These are phyloP conservation scores for Melipona beecheii DNA, from an alignment of 2,888 invertebrate species.

Conservation along the genomic window DNA sequence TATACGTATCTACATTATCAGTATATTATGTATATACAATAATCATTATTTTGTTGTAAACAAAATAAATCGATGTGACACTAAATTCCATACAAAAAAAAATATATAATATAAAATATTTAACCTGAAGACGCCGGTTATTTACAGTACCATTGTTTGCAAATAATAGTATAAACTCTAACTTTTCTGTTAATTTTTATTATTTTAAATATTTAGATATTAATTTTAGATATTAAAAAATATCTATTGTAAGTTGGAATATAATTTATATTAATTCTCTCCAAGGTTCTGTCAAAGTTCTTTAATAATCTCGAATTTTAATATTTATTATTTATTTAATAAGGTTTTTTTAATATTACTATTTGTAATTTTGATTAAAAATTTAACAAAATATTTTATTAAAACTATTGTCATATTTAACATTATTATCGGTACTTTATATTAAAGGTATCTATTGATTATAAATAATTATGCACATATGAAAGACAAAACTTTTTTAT, in stretches of 20 bases:
- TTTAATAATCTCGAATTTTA: background rate
- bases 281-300: background rate
- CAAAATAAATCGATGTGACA: too few species aligned
- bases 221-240: background rate
- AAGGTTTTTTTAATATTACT: background rate
- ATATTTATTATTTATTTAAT: background rate
- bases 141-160: background rate
- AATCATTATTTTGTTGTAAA: background rate
- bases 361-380: background rate
- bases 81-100: too few species aligned
- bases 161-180: background rate
- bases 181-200: background rate
- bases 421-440: background rate
- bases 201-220: background rate
- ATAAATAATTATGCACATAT: conserved; percentile 10
- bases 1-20: background rate
- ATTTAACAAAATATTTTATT: background rate
- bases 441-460: background rate
- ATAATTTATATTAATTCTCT: background rate
- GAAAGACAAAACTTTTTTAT: background rate
- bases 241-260: background rate
- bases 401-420: background rate
- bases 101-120: background rate
- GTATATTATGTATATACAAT: background rate
- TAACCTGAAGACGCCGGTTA: background rate